Base-by-base conservation (phyloP, 2,797 vertebrate species). In the Acestrorhynchus altus region DNA sequence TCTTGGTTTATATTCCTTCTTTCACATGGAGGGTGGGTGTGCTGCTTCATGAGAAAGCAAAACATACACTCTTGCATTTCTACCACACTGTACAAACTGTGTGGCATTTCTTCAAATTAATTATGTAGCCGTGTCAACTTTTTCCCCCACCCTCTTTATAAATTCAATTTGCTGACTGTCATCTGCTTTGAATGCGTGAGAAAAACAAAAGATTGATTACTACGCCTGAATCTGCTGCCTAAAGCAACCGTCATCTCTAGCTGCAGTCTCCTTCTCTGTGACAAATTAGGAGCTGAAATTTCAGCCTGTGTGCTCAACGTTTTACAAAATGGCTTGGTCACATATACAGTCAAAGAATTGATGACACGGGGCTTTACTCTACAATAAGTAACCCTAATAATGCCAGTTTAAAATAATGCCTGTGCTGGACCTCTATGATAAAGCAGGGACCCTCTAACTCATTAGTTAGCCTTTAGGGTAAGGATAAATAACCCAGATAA, bases 311-410 rank as follows among this genome's bases (percentile, higher is more conserved):
- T 82, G 63, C 88, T 88, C 89, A 90, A 91, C 87, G 88, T 47
- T 65, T 74, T 69, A 79, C 81, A 82, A 84, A 84, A 86, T 82
- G 73, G 84, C 87, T 90, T 87, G 84, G 86, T 90, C 88, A 82
- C 86, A 84, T 88, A 87, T 84, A 81, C 83, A 35, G 31, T 35
- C 31, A 83, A 89, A 85, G 73, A 90, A 92, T 90, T 89, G 90
- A 92, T 92, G 84, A 84, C 87, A 73, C 74, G 83, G 82, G 89
- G 86, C 78, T 57, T 72, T 64, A 83, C 82, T 80, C 83, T 75
- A 87, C 88, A 86, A 93, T 93, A 92, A 91, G 89, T 94, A 92
- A 93, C 88, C 72, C 82, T 93, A 94, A 94, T 92, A 92, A 93
- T 91, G 89, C 85, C 81, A 83, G 81, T 91, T 92, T 92, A 92